Base-by-base conservation (phyloP, 1,140 invertebrate species). In the Aradophagus sp. region DNA sequence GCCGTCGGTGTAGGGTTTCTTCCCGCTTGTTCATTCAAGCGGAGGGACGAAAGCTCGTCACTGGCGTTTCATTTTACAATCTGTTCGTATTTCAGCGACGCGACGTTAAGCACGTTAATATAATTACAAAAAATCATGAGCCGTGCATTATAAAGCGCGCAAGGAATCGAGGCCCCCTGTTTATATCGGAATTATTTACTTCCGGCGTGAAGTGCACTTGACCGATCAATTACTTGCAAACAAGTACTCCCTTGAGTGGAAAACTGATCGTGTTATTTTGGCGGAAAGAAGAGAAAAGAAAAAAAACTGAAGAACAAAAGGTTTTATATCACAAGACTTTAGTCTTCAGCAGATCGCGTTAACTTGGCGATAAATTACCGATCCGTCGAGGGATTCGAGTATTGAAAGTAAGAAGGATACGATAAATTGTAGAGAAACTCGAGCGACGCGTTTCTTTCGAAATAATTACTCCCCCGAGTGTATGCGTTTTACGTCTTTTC, bases 1-100 rank as follows among this genome's bases (percentile, higher is more conserved):
- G 4, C 10, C 5, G 47, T 47, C n/a, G 20, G 48, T 62, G 52
- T 73, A 67, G 63, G 69, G 69, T 58, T 73, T 73, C 69, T 29
- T 41, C 3, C 15, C n/a, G n/a, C n/a, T n/a, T n/a, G n/a, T n/a
- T 58, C 16, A 16, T 38, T 36, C 20, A n/a, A 53, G 45, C 20
- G 11, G 29, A 44, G 29, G 16, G 34, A 42, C 45, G 62, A 72
- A n/a, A 72, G 56, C 62, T 42, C 34, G 32, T 29, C 16, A 12
- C 11, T 34, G 11, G 35, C 34, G 41, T 52, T 72, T 72, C 61
- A 12, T 52, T 66, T 66, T 62, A 62, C 48, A 59, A 66, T 72
- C 34, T 63, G 44, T 47, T 47, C 55, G 61, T 72, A 56, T 62
- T 67, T 62, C 50, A 61, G 66, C 56, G 68, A 59, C 16, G 29